Evolutionary conservation across 1,140 invertebrate genomes (phyloP).

Genomic region (Achroia grisella): DNA sequence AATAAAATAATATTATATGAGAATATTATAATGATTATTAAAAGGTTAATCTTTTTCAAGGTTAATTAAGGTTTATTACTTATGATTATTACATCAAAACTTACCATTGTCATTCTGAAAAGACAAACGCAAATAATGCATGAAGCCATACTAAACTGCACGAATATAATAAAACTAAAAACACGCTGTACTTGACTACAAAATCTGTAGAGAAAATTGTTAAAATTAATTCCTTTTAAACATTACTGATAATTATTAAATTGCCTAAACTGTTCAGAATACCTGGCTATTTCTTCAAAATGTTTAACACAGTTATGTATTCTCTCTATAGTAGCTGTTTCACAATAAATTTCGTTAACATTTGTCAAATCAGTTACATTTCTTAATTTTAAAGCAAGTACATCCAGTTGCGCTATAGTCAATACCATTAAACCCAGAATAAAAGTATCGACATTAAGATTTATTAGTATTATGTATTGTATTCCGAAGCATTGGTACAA

Average conservation of each 20-base stretch:
- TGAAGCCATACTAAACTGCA: constrained; percentile 43
- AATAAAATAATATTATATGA: background rate
- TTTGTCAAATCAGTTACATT: constrained; percentile 12
- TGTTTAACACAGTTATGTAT: constrained; percentile 37
- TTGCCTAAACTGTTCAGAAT: too few species aligned
- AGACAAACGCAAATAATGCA: constrained; percentile 47
- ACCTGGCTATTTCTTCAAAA: constrained; percentile 34
- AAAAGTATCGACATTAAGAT: constrained; percentile 44
- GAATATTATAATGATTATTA: background rate
- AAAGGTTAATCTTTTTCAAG: background rate
- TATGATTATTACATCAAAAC: constrained; percentile 8
- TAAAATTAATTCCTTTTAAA: too few species aligned
- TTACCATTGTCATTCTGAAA: constrained; percentile 53
- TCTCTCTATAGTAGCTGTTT: constrained; percentile 13
- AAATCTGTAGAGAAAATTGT: constrained; percentile 35
- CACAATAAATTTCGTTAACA: constrained; percentile 1
- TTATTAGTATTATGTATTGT: constrained; percentile 35
- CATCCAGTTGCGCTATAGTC: constrained; percentile 41
- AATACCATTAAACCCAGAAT: constrained; percentile 45
- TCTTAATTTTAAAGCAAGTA: constrained; percentile 35
- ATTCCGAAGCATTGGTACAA: constrained; percentile 46
- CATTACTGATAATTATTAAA: too few species aligned
- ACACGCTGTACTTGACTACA: constrained; percentile 36
- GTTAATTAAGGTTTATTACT: too few species aligned
- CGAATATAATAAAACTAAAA: constrained; percentile 41